Conservation (phyloP, 2,797 vertebrate genomes). For the Pseudochirops corinnae region DNA sequence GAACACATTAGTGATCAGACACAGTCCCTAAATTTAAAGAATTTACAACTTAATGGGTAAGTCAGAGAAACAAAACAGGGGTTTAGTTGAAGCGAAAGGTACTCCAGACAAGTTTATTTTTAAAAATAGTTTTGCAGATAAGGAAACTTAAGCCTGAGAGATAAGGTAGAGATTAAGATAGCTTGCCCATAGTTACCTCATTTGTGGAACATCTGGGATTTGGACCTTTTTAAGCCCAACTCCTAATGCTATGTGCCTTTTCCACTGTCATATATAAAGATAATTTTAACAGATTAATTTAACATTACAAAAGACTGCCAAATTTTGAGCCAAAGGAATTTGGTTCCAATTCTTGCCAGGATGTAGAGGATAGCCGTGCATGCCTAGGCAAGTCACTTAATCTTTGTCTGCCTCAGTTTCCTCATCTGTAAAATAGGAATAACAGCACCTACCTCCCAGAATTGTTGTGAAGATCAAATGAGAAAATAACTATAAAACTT, state of each 20-base stretch:
- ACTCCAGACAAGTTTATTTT: background rate
- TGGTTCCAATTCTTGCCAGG: background rate
- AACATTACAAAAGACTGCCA: background rate
- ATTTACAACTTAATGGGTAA: constrained; percentile 31
- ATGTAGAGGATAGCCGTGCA: background rate
- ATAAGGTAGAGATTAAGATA: background rate
- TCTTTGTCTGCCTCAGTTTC: background rate
- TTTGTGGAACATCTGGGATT: background rate
- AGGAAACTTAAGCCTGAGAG: background rate
- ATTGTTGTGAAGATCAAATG: background rate
- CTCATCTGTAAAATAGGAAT: background rate
- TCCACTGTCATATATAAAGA: background rate
- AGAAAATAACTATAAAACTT: background rate
- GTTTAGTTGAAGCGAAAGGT: background rate
- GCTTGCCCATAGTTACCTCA: background rate
- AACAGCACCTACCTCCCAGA: background rate
- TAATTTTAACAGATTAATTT: background rate
- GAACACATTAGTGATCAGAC: background rate
- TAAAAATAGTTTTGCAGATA: background rate
- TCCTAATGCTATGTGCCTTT: background rate
- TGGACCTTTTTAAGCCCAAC: background rate
- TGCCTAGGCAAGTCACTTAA: background rate
- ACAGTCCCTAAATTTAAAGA: background rate
- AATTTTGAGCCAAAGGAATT: background rate
- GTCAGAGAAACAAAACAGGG: constrained; percentile 24